phyloP scores from a whole-genome alignment of 2,113 vertebrate genomes.

The Narcine bancroftii region DNA sequence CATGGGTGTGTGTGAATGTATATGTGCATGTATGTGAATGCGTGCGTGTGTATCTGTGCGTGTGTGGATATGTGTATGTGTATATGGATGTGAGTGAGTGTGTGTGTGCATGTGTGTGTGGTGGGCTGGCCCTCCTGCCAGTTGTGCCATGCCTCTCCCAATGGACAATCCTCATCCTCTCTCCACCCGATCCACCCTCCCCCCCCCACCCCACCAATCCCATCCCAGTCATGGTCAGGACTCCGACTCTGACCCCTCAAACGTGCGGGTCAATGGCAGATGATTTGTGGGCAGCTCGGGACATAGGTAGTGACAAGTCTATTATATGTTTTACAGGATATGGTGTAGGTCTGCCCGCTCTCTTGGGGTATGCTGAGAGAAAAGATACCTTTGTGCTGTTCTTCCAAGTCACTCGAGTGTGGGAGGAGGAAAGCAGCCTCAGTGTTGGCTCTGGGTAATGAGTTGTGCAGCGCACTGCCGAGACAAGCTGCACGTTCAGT shows the following conservation, averaged over 20 bases:
- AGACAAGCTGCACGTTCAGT: slow-evolving; percentile 44
- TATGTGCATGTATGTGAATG: too few relatives aligned
- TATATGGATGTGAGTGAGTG: too few relatives aligned
- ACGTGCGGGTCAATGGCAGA: slow-evolving; percentile 31
- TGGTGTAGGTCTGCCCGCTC: slow-evolving; percentile 17
- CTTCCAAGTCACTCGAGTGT: slow-evolving; percentile 38
- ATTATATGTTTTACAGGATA: slow-evolving; percentile 36
- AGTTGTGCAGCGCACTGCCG: slow-evolving; percentile 39
- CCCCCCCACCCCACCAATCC: not conserved
- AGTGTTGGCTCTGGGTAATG: slow-evolving; percentile 41
- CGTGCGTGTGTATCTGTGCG: too few relatives aligned
- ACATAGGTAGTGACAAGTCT: not conserved
- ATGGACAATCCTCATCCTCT: not conserved
- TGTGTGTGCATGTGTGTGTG: too few relatives aligned
- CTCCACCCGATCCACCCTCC: not conserved
- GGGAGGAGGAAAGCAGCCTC: not conserved
- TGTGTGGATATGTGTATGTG: too few relatives aligned
- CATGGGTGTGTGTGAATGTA: too few relatives aligned
- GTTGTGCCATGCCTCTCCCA: slow-evolving; percentile 33
- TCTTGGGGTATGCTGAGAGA: slow-evolving; percentile 36
- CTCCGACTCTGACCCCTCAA: not conserved
- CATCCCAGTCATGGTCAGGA: fast-evolving
- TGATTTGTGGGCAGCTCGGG: slow-evolving; percentile 45
- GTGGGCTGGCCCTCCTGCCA: too few relatives aligned
- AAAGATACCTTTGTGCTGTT: slow-evolving; percentile 16